These are phyloP conservation scores for Drosophila merina DNA, from an alignment of 2,888 invertebrate genomes.

Conservation along the genomic window DNA sequence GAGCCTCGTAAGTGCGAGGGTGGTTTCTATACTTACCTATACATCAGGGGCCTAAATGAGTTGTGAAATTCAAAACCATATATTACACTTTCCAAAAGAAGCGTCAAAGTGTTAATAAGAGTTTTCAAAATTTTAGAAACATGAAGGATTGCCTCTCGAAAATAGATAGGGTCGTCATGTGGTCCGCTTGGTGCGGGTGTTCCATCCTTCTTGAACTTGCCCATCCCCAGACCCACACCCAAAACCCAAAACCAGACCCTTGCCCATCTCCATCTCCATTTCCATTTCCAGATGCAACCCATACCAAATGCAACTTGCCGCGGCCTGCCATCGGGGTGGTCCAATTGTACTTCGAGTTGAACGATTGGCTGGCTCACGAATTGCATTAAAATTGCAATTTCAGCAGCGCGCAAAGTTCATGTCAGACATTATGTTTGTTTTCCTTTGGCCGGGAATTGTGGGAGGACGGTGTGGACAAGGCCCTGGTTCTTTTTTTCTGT, in stretches of 20 bases:
- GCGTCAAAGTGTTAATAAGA: background rate
- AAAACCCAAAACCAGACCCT: conserved; percentile 5
- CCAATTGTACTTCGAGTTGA: conserved; percentile 79
- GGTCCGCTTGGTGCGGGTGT: conserved; percentile 33
- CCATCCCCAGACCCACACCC: conserved; percentile 17
- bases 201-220: conserved; percentile 18
- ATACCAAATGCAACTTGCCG: conserved; percentile 29
- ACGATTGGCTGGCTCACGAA: conserved; percentile 81
- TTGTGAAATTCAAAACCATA: background rate
- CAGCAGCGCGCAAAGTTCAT: conserved; percentile 82
- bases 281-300: conserved; percentile 10
- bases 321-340: conserved; percentile 66
- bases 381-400: conserved; percentile 83
- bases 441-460: conserved; percentile 24
- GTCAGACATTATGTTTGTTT: conserved; percentile 76
- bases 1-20: conserved; percentile 51
- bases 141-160: conserved; percentile 20
- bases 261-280: conserved; percentile 6
- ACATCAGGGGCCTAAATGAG: no score
- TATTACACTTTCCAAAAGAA: background rate
- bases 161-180: conserved; percentile 22
- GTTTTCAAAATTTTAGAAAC: background rate
- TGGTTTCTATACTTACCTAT: background rate
- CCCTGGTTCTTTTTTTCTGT: conserved; percentile 1
- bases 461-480: conserved; percentile 35